Percentiles rank a stretch among this genome's conserved stretches.
Evolutionary conservation across 2,797 vertebrate species (phyloP).

Genomic region (Sebastolobus alascanus): DNA sequence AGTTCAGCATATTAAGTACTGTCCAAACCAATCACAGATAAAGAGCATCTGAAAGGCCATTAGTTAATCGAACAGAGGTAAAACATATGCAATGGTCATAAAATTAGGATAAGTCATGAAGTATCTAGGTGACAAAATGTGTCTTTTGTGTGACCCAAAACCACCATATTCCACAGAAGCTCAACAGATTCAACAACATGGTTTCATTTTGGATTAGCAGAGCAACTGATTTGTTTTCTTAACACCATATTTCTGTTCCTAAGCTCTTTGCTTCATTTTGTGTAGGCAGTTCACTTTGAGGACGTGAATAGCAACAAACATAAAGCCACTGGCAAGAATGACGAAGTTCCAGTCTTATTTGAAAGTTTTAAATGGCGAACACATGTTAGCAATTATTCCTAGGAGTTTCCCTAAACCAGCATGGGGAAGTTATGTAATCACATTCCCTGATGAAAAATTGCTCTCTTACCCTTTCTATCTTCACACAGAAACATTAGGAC

Average conservation of each 20-base stretch:
- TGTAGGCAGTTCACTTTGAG: not conserved
- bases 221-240: not conserved
- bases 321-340: not conserved
- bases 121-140: no score
- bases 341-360: not conserved
- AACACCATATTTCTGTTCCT: not conserved
- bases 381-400: slow-evolving; percentile 44
- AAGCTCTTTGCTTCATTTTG: not conserved
- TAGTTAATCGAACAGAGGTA: not conserved
- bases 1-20: not conserved
- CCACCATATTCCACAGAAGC: not conserved
- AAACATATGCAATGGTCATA: not conserved
- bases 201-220: not conserved
- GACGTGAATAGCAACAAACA: not conserved
- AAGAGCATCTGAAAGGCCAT: not conserved
- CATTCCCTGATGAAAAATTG: not conserved
- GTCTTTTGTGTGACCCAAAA: not conserved
- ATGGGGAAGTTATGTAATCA: slow-evolving; percentile 34
- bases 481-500: slow-evolving; percentile 21
- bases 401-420: slow-evolving; percentile 30
- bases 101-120: not conserved
- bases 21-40: not conserved
- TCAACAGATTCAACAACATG: slow-evolving; percentile 1
- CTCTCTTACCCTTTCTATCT: not conserved
- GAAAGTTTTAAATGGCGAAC: slow-evolving; percentile 27